Conservation (phyloP, 2,113 vertebrate species). For the Mus pahari region DNA sequence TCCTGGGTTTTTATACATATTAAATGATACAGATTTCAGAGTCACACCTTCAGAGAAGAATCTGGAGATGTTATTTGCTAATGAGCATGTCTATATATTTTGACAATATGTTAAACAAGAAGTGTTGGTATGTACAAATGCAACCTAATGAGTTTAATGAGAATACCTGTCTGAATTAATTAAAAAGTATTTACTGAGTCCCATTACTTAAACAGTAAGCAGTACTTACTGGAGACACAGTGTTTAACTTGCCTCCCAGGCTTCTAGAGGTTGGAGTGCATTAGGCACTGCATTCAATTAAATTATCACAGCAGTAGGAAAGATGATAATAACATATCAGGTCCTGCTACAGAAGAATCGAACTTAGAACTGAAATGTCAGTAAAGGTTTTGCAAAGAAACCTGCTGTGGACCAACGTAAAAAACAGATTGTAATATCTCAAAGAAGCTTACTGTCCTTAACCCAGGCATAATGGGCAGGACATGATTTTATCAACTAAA, state of each 20-base stretch:
- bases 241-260: neutral
- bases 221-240: neutral
- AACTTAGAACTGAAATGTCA: constrained; percentile 32
- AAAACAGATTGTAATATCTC: neutral
- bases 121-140: constrained; percentile 33
- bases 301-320: constrained; percentile 25
- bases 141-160: constrained; percentile 50
- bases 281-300: neutral
- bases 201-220: constrained; percentile 53
- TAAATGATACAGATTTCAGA: constrained; percentile 51
- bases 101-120: constrained; percentile 17
- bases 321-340: neutral
- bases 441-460: neutral
- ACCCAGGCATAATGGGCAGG: neutral
- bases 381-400: constrained; percentile 39
- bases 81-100: constrained; percentile 48
- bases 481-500: neutral
- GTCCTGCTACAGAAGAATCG: neutral
- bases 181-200: constrained; percentile 33
- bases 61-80: constrained; percentile 18
- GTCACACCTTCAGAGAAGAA: constrained; percentile 52
- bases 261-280: neutral
- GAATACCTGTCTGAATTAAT: constrained; percentile 56
- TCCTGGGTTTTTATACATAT: constrained; percentile 27
- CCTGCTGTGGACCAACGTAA: neutral